Base-by-base conservation (phyloP, 2,797 vertebrate genomes). In the Thripadectes ignobilis region DNA sequence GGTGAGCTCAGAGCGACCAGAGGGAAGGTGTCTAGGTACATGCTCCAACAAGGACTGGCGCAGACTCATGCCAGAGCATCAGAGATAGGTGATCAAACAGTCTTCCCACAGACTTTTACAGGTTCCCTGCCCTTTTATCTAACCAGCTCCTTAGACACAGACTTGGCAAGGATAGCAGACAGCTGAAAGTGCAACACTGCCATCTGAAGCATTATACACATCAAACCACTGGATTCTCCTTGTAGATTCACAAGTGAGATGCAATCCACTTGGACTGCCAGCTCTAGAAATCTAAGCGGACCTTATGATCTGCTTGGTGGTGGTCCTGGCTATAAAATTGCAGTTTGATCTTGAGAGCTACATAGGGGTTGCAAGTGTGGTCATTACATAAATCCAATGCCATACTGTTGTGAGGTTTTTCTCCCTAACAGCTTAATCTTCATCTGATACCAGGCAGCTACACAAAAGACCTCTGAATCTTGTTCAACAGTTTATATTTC, bases 311-410 rank as follows among this genome's bases (percentile, higher is more conserved):
- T 63, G 10, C 4, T 11, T 55, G n/a, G 4, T 29, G 22, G 11
- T 26, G 11, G 20, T 58, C 15, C 12, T 27, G 24, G 5, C 52
- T 45, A 5, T 63, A 41, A 69, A 87, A 32, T 12, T 46, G 20
- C 13, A 48, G 3, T 18, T 55, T 48, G 14, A 5, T 30, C 39
- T 62, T 59, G 30, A 63, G 22, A n/a, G 10, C n/a, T 55, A 5
- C 29, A 18, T 8, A 15, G 11, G 32, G 12, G 74, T 75, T 18
- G 5, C 10, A 14, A 5, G 0, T 2, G 2, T 23, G 10, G 39
- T 21, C 23, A 32, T 36, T 14, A 43, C 32, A 48, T 12, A 41
- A 67, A 75, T 67, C 6, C 7, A 22, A 7, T 32, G 34, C 52
- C 20, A 12, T 6, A 3, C 10, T 23, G 3, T 26, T 32, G 20